These are phyloP conservation scores for Aphis craccivora DNA, from an alignment of 1,140 invertebrate genomes.

Conservation along the genomic window DNA sequence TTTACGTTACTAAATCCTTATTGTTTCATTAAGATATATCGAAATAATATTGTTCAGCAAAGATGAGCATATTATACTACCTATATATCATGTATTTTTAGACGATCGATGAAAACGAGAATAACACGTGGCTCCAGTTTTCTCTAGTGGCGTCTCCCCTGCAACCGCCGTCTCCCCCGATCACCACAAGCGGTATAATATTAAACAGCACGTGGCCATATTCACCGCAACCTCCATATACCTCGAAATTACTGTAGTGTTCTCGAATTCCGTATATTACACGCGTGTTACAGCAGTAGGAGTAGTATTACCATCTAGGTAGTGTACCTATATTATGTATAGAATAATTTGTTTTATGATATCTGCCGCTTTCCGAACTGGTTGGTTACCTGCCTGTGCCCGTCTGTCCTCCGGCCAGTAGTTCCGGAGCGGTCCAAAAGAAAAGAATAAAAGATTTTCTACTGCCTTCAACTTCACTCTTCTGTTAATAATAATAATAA, in stretches of 20 bases:
- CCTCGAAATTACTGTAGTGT: not conserved
- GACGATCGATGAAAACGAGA: slow-evolving; percentile 32
- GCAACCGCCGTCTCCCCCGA: no score
- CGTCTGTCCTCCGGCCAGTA: not conserved
- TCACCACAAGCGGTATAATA: not conserved
- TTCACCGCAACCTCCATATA: not conserved
- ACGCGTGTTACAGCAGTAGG: not conserved
- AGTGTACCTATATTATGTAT: not conserved
- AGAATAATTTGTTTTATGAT: not conserved
- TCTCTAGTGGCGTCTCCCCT: slow-evolving; percentile 23
- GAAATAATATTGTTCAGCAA: not conserved
- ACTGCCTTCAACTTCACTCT: not conserved
- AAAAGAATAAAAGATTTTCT: not conserved
- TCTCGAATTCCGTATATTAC: not conserved
- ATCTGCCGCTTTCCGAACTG: not conserved
- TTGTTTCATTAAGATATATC: not conserved
- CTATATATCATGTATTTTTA: slow-evolving; percentile 12
- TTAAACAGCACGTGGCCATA: slow-evolving; percentile 34
- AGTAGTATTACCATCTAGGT: not conserved
- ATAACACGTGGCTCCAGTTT: slow-evolving; percentile 23
- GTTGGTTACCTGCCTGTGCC: not conserved
- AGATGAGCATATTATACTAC: not conserved
- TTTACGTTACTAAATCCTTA: not conserved
- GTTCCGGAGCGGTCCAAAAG: not conserved
- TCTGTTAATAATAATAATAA: not conserved